These are phyloP conservation scores for Dendroctonus valens DNA, from an alignment of 1,140 invertebrate species.

Conservation along the genomic window DNA sequence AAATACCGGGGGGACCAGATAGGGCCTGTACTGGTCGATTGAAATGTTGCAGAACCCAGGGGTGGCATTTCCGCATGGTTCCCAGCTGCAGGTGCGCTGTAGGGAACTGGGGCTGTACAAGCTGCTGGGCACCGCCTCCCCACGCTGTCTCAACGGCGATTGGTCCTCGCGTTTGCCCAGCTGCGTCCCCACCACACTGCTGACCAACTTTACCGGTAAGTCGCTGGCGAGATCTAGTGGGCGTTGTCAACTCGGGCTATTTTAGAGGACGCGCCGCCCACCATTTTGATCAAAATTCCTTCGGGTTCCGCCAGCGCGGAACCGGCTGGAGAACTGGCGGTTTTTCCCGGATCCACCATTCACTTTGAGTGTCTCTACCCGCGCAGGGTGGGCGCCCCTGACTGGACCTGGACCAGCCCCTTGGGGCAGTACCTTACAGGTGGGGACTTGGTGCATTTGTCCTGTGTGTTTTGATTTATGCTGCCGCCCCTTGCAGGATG, in stretches of 20 bases:
- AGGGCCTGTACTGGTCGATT: background rate
- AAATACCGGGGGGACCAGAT: background rate
- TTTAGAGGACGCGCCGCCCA: slow-evolving; percentile 78
- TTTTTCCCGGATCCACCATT: slow-evolving; percentile 78
- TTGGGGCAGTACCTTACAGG: slow-evolving; percentile 73
- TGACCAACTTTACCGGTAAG: slow-evolving; percentile 81
- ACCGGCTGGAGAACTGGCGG: slow-evolving; percentile 72
- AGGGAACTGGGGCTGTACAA: slow-evolving; percentile 80
- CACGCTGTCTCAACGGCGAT: slow-evolving; percentile 74
- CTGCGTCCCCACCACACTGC: slow-evolving; percentile 75
- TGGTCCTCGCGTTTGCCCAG: slow-evolving; percentile 73
- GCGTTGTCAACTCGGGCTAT: slow-evolving; percentile 13
- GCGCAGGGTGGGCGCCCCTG: slow-evolving; percentile 71
- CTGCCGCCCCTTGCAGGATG: slow-evolving; percentile 63
- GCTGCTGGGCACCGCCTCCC: slow-evolving; percentile 64
- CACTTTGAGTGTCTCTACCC: slow-evolving; percentile 82
- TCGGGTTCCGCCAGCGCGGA: slow-evolving; percentile 78
- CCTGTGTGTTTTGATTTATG: background rate
- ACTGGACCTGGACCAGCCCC: slow-evolving; percentile 86
- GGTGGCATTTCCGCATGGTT: slow-evolving; percentile 62
- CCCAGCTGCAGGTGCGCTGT: slow-evolving; percentile 69
- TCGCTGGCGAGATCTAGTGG: background rate
- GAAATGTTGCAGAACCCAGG: slow-evolving; percentile 40
- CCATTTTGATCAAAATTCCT: slow-evolving; percentile 75
- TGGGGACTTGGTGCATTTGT: slow-evolving; percentile 43